These are phyloP conservation scores for Pteria penguin DNA, from an alignment of 2,888 invertebrate genomes.

Conservation along the genomic window DNA sequence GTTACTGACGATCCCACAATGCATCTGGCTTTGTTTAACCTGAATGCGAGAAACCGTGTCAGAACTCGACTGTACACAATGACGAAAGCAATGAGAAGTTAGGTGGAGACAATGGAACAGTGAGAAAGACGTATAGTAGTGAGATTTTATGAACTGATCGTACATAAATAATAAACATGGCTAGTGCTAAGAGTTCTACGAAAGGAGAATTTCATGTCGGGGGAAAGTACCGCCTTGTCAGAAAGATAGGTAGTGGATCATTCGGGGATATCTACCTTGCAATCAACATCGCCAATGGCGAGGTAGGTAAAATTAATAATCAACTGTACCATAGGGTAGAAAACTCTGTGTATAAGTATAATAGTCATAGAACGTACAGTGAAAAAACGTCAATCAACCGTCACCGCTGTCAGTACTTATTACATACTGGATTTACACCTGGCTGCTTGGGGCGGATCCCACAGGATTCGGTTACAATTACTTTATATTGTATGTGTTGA, in stretches of 20 bases:
- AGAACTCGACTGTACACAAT: conserved; percentile 13
- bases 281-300: conserved; percentile 78
- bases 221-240: conserved; percentile 78
- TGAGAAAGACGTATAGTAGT: background rate
- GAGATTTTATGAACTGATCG: background rate
- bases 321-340: background rate
- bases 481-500: no score
- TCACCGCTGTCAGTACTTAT: no score
- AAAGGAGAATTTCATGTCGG: conserved; percentile 77
- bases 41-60: conserved; percentile 16
- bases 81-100: background rate
- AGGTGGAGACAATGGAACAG: background rate
- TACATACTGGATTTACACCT: no score
- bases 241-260: conserved; percentile 80
- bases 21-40: conserved; percentile 15
- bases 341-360: background rate
- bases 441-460: no score
- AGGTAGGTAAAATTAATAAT: conserved; percentile 71
- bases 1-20: conserved; percentile 37
- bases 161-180: conserved; percentile 48
- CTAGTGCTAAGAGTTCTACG: conserved; percentile 65
- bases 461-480: no score
- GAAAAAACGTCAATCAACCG: no score
- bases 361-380: no score
- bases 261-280: conserved; percentile 80